Evolutionary conservation across 1,140 invertebrate species (phyloP), one percentile per base, ranked within the genome.

Genomic region (Colletes gigas): DNA sequence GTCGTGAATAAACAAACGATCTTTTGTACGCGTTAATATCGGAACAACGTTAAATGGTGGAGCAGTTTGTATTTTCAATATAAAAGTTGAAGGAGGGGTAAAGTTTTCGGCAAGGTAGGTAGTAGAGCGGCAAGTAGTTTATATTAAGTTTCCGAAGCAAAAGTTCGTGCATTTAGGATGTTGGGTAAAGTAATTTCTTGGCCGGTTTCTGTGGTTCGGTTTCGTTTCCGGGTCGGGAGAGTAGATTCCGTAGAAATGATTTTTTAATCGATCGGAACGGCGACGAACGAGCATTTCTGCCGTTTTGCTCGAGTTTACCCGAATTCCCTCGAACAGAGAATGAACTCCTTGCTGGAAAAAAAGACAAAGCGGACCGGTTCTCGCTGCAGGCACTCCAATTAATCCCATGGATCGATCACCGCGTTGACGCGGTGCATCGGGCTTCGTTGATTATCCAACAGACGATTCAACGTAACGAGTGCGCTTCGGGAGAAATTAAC

Each of bases 341-440:
- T 65, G 50, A 30, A 54, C 39, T 71, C 41, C 41, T 60, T n/a
- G n/a, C 0, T 8, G 55, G 15, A 14, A 57, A 44, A 44, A 30
- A 55, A 59, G 54, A 44, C 52, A 55, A n/a, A 59, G 17, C 54
- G 54, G 5, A 0, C 30, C 10, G 4, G 17, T 12, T 44, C 39
- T 4, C n/a, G 44, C 8, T 50, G 7, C 44, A 41, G 44, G 10
- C 65, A 66, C 41, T 50, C 65, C 65, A 66, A 66, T 66, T 66
- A 66, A 66, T 66, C 65, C 44, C 19, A 44, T 17, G 65, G 5
- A 66, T 66, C 19, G 65, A 66, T 66, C 65, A 17, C 15, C 10
- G 3, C 10, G 14, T 7, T 30, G 62, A 44, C 62, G 5, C 39
- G 62, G 15, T n/a, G 15, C 19, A 44, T 65, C 39, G 30, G 6